Evolutionary conservation across 2,113 vertebrate species (phyloP).

Genomic region (Petrocephalus zakoni): DNA sequence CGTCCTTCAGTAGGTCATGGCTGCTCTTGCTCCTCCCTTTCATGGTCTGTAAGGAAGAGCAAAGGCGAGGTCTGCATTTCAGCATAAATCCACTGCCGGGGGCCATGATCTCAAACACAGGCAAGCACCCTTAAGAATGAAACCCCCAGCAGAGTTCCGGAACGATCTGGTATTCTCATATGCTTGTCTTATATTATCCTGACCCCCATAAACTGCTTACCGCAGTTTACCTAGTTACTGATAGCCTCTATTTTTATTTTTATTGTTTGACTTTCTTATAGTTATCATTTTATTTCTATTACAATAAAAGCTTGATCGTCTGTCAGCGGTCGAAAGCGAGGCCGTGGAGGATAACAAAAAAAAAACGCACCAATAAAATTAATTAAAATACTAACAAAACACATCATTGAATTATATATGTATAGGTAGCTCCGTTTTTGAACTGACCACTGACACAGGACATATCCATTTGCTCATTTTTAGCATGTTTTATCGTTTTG

Average conservation of each 20-base stretch:
- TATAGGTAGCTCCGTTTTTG: no score
- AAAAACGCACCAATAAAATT: no score
- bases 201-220: not conserved
- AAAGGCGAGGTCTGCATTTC: not conserved
- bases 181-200: not conserved
- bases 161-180: not conserved
- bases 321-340: no score
- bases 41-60: slow-evolving; percentile 66
- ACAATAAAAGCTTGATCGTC: no score
- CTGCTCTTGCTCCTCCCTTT: slow-evolving; percentile 98
- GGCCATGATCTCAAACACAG: not conserved
- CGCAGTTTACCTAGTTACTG: not conserved
- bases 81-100: not conserved
- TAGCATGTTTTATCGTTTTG: no score
- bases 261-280: not conserved
- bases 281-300: not conserved
- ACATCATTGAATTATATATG: no score
- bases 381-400: no score
- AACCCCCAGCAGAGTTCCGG: not conserved
- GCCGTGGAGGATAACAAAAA: no score
- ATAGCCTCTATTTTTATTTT: not conserved
- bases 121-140: not conserved
- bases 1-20: slow-evolving; percentile 91
- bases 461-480: no score
- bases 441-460: no score